A percentile compares a stretch with the other conserved stretches of the same genome.
Conservation (phyloP, 2,113 vertebrate species). For the Falco punctatus region DNA sequence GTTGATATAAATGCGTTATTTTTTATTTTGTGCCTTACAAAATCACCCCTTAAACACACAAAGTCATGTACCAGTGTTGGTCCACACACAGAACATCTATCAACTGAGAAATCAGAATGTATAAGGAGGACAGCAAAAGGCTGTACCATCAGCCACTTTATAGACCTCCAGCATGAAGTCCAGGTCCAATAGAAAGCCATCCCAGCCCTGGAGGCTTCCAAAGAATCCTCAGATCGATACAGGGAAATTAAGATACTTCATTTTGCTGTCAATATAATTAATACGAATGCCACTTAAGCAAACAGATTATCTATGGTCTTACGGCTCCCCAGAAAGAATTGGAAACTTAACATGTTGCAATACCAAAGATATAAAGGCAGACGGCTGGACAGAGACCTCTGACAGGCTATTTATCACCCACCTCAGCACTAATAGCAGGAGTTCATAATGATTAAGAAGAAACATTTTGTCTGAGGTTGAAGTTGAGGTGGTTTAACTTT, state of each 20-base stretch:
- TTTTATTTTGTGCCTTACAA: not conserved
- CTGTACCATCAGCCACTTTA: not conserved
- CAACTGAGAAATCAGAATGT: not conserved
- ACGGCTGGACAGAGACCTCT: not conserved
- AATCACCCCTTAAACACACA: not conserved
- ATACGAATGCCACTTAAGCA: not conserved
- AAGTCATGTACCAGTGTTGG: not conserved
- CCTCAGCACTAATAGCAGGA: not conserved
- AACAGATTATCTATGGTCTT: not conserved
- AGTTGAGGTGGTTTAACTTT: conserved; percentile 12
- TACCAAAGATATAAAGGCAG: not conserved
- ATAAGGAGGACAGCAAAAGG: not conserved
- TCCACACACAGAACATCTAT: not conserved
- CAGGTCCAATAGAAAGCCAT: not conserved
- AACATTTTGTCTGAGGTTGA: conserved; percentile 1
- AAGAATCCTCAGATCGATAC: conserved; percentile 20
- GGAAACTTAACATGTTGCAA: not conserved
- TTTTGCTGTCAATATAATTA: conserved; percentile 58
- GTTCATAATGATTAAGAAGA: conserved; percentile 33
- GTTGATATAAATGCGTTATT: not conserved
- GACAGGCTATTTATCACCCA: not conserved
- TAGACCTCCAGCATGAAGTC: not conserved
- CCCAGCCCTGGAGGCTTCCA: not conserved
- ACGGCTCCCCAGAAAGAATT: not conserved
- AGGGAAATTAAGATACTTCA: conserved; percentile 30